Percentiles rank a stretch among this genome's conserved stretches.
phyloP scores from a whole-genome alignment of 2,113 vertebrate genomes.

The Rhodinocichla rosea region DNA sequence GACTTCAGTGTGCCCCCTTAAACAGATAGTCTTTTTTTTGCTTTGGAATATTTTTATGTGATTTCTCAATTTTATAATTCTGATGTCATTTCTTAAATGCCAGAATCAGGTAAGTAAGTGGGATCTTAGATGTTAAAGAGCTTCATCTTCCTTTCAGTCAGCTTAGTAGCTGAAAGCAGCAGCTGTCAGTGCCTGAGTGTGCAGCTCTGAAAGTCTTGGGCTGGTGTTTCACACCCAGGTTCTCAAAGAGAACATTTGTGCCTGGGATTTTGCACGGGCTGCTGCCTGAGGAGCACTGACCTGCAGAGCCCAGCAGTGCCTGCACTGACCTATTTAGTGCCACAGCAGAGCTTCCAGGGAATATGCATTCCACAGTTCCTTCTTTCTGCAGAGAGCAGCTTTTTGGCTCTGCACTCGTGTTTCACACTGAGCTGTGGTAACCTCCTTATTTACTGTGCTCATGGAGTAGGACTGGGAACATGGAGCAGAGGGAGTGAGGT shows the following conservation, averaged over 20 bases:
- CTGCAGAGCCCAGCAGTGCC: neutral
- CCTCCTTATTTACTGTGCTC: neutral
- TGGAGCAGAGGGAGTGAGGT: neutral
- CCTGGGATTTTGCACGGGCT: neutral
- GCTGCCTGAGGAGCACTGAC: neutral
- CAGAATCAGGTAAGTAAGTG: neutral
- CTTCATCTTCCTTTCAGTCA: neutral
- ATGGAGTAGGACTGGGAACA: neutral
- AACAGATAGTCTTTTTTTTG: neutral
- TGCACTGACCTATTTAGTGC: slow-evolving; percentile 14
- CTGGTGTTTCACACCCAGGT: neutral
- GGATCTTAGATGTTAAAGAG: neutral
- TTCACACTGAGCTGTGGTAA: neutral
- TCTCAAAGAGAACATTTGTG: neutral
- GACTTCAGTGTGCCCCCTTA: neutral
- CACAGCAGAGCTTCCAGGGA: neutral
- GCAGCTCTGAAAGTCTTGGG: neutral
- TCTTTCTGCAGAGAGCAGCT: neutral
- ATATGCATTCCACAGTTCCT: neutral
- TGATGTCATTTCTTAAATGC: neutral
- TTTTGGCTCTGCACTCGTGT: neutral
- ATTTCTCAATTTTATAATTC: neutral
- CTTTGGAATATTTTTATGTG: neutral
- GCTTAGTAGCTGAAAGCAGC: neutral
- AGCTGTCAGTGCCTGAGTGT: neutral